Conservation (phyloP, 2,113 vertebrate species). For the Mesitornis unicolor region DNA sequence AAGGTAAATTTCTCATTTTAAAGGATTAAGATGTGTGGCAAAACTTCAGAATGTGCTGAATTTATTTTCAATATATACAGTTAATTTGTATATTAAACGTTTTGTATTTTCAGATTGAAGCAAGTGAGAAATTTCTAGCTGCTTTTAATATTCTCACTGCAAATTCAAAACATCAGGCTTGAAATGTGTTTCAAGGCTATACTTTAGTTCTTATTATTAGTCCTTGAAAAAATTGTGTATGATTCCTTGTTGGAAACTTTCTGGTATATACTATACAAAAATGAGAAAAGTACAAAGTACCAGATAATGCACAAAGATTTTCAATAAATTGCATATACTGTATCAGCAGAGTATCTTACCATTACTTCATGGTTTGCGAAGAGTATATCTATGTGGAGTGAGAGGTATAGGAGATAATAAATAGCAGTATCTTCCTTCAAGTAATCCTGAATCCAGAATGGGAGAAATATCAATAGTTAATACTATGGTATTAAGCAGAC, state of each 20-base stretch:
- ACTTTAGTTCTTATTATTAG: neutral
- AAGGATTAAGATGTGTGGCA: neutral
- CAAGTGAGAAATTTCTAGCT: neutral
- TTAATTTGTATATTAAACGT: neutral
- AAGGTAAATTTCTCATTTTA: neutral
- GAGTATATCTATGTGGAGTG: neutral
- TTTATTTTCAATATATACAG: neutral
- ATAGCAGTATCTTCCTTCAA: neutral
- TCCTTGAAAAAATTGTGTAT: neutral
- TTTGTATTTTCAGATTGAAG: neutral
- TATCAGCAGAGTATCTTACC: neutral
- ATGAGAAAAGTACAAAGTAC: neutral
- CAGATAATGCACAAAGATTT: neutral
- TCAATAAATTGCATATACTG: neutral
- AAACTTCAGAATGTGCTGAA: neutral
- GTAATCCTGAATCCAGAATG: neutral
- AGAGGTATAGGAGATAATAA: neutral
- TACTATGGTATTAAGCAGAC: neutral
- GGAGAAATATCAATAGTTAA: neutral
- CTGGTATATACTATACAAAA: neutral
- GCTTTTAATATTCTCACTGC: neutral
- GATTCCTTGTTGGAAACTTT: neutral
- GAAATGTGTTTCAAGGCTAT: neutral
- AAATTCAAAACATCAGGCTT: neutral
- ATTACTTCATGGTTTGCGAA: neutral